Percentiles rank a stretch among this genome's conserved stretches.
Evolutionary conservation across 2,797 vertebrate genomes (phyloP).

Genomic region (Petrocephalus sullivani): DNA sequence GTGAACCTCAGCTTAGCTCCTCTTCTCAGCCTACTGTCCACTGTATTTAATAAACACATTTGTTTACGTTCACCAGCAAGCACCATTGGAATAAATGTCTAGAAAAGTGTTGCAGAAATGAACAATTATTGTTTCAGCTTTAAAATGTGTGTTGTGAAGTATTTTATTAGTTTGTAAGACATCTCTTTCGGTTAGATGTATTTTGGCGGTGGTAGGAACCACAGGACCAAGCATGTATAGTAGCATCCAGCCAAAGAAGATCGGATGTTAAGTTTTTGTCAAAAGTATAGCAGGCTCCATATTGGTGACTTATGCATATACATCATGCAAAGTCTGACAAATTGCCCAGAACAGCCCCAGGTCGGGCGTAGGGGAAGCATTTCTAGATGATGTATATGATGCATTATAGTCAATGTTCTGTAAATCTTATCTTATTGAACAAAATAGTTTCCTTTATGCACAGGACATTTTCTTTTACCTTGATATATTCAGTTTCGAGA

Average conservation of each 20-base stretch:
- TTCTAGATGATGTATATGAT: not conserved
- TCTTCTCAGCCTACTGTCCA: not conserved
- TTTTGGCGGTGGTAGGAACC: not conserved
- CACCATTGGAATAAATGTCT: not conserved
- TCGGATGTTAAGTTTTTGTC: not conserved
- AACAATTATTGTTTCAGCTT: not conserved
- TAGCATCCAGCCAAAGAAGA: constrained; percentile 9
- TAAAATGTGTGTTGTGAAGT: not conserved
- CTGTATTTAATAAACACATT: not conserved
- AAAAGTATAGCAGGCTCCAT: not conserved
- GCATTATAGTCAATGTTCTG: not conserved
- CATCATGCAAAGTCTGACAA: not conserved
- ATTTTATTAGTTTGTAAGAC: not conserved
- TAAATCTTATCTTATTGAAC: not conserved
- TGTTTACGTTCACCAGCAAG: not conserved
- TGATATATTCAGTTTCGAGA: not conserved
- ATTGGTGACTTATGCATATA: not conserved
- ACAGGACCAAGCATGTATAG: not conserved
- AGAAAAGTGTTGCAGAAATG: not conserved
- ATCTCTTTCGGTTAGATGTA: not conserved
- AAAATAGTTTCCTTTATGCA: not conserved
- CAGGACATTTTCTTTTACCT: not conserved
- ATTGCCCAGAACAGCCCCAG: not conserved
- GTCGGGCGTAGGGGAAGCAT: not conserved
- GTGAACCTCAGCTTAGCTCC: not conserved